Base-by-base conservation (phyloP, 2,888 invertebrate species). In the Strigamia maritima region DNA sequence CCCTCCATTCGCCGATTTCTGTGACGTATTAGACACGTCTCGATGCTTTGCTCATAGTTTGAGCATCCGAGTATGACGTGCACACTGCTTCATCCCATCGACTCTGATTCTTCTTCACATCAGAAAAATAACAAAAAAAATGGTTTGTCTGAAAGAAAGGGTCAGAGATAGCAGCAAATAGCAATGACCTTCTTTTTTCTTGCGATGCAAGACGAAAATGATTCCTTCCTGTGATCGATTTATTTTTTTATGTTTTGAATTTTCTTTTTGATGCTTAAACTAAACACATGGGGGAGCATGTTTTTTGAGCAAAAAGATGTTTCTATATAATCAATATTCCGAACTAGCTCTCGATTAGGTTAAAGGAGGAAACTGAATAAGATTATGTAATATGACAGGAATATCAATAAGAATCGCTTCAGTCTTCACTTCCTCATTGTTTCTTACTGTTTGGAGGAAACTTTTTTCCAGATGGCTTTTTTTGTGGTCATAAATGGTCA, bases 21-120 rank as follows among this genome's bases (percentile, higher is more conserved):
- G 70, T 70, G 70, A 70, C 70, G 70, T 70, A 70, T 70, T 70
- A 70, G 70, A 70, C 70, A 70, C 70, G 70, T 70, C 70, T 70
- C 28, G 70, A 70, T 70, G 70, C 70, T 26, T 28, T 70, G 70
- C 70, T 70, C 70, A 70, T 70, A 70, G 24, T 70, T 70, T 70
- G 70, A 70, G 70, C 70, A 70, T 70, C 70, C 26, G 14, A 70
- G 16, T 70, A 70, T 28, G n/a, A 70, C 70, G 70, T 28, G 70
- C 70, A 70, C 28, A 70, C 28, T 70, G 70, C 70, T 70, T n/a
- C 54, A 8, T 54, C 0, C 54, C 54, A 54, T 54, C 70, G 24
- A 70, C n/a, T 28, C 70, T 26, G 28, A 24, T 70, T 28, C 54
- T 22, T 19, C 4, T n/a, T 4, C 44, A 3, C 10, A 35, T 35